Conservation (phyloP, 2,888 invertebrate species). For the Tetropium fuscum region DNA sequence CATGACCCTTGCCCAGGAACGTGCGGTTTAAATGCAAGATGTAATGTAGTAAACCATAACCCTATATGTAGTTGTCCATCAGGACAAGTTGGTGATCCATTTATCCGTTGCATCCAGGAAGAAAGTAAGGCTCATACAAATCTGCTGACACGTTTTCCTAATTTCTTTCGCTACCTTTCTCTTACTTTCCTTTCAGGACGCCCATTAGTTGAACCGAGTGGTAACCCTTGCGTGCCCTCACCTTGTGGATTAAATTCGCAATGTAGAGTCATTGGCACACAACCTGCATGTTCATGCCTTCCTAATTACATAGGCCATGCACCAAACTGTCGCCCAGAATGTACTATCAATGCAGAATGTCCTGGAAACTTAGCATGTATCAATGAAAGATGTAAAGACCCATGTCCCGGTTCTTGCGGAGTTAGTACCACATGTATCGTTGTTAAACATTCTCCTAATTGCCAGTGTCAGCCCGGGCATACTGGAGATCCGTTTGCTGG, state of each 20-base stretch:
- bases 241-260: constrained; percentile 89
- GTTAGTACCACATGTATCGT: constrained; percentile 82
- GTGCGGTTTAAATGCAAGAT: constrained; percentile 84
- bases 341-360: constrained; percentile 87
- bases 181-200: constrained; percentile 71
- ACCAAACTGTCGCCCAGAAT: constrained; percentile 89
- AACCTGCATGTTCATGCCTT: constrained; percentile 84
- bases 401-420: constrained; percentile 89
- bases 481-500: constrained; percentile 89
- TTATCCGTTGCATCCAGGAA: constrained; percentile 77
- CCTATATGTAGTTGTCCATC: constrained; percentile 85
- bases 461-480: constrained; percentile 83
- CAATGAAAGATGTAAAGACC: constrained; percentile 84
- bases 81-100: constrained; percentile 84
- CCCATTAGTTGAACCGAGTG: constrained; percentile 68
- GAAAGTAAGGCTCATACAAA: constrained; percentile 62
- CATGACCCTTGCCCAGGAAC: constrained; percentile 84
- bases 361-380: constrained; percentile 86
- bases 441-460: constrained; percentile 85
- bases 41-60: constrained; percentile 86
- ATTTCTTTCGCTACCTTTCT: too few relatives aligned
- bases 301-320: constrained; percentile 84
- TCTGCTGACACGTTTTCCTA: too few relatives aligned
- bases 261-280: constrained; percentile 81
- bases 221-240: constrained; percentile 83